Conservation (phyloP, 2,888 invertebrate species). For the Limnephilus rhombicus region DNA sequence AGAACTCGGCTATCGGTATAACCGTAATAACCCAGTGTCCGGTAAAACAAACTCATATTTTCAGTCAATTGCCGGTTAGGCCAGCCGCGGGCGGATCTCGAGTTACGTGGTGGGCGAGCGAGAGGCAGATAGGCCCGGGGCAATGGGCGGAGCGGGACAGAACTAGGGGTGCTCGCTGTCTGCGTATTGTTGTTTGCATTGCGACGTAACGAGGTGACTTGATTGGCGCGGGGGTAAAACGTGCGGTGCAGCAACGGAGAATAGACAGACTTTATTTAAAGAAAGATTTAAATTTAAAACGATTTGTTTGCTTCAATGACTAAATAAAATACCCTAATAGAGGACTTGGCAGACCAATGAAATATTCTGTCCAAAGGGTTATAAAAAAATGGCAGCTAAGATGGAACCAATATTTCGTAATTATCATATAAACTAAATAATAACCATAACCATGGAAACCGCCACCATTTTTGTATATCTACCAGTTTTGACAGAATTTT, state of each 20-base stretch:
- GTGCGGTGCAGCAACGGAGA: not conserved
- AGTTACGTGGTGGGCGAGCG: slow-evolving; percentile 19
- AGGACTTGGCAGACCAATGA: too few species aligned
- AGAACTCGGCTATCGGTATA: not conserved
- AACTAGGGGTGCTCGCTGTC: not conserved
- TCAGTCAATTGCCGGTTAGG: slow-evolving; percentile 61
- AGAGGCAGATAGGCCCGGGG: not conserved
- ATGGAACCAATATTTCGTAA: too few species aligned
- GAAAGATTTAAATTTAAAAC: too few species aligned
- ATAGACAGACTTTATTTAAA: not conserved
- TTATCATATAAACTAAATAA: too few species aligned
- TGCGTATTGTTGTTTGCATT: slow-evolving; percentile 40
- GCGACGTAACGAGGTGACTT: slow-evolving; percentile 26
- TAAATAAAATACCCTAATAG: too few species aligned
- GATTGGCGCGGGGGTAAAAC: slow-evolving; percentile 24
- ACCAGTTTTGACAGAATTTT: too few species aligned
- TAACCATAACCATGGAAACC: too few species aligned
- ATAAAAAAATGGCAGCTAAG: too few species aligned
- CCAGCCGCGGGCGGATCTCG: slow-evolving; percentile 50
- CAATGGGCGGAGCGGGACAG: slow-evolving; percentile 44
- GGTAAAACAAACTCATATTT: slow-evolving; percentile 66
- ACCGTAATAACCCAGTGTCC: slow-evolving; percentile 64
- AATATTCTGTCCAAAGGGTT: too few species aligned
- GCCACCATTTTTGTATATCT: too few species aligned
- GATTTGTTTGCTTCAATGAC: too few species aligned